These are phyloP conservation scores for Protodeltote pygarga DNA, from an alignment of 2,888 invertebrate genomes.

Conservation along the genomic window DNA sequence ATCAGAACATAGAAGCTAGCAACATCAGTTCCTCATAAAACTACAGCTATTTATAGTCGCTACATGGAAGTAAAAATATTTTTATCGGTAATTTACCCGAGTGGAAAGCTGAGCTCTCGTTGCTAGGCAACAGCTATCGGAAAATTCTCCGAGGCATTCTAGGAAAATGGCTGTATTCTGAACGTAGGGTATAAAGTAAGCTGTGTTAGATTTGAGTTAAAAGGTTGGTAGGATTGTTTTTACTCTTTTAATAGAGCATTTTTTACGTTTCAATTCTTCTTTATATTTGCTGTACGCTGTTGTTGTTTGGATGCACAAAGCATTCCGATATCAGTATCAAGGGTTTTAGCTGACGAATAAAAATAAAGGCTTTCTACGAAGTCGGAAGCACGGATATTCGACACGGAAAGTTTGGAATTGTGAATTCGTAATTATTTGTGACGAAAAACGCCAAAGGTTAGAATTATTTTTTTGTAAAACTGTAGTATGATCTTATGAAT, in stretches of 20 bases:
- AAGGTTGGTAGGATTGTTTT: conserved; percentile 20
- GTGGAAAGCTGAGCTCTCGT: conserved; percentile 23
- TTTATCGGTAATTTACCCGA: conserved; percentile 18
- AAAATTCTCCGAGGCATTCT: conserved; percentile 31
- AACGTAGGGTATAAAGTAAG: conserved; percentile 10
- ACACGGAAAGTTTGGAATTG: no score
- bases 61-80: conserved; percentile 23
- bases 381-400: no score
- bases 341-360: no score
- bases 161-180: conserved; percentile 22
- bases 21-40: neutral
- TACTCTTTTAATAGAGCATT: neutral
- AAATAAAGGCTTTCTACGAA: no score
- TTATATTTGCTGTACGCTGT: conserved; percentile 1
- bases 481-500: no score
- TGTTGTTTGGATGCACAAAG: neutral
- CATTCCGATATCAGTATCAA: no score
- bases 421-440: no score
- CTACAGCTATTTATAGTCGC: neutral
- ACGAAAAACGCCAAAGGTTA: no score
- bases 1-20: no score
- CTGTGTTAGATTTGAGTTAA: conserved; percentile 16
- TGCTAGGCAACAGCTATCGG: conserved; percentile 39
- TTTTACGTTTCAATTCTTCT: conserved; percentile 5
- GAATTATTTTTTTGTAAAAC: no score